Evolutionary conservation across 1,140 invertebrate species (phyloP).

Genomic region (Rhopalosiphum maidis): DNA sequence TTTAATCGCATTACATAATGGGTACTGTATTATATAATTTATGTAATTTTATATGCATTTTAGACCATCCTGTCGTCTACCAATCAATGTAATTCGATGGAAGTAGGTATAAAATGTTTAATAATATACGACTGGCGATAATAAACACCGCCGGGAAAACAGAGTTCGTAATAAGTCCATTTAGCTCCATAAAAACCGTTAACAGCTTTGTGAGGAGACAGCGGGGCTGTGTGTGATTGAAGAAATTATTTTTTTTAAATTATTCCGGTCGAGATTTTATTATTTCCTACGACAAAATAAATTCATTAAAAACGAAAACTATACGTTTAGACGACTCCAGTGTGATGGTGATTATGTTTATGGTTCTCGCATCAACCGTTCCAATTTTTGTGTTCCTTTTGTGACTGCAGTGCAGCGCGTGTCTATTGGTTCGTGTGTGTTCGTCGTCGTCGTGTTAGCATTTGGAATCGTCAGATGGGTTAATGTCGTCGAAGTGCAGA

Average conservation of each 20-base stretch:
- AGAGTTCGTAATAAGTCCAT: not conserved
- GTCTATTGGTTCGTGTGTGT: not conserved
- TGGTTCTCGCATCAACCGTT: not conserved
- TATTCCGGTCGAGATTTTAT: slow-evolving; percentile 25
- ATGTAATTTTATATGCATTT: not conserved
- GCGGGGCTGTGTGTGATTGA: not conserved
- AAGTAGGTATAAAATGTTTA: not conserved
- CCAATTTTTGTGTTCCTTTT: not conserved
- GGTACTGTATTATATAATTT: not conserved
- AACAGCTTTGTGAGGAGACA: not conserved
- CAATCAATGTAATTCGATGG: not conserved
- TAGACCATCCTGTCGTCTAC: not conserved
- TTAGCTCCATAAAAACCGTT: slow-evolving; percentile 35
- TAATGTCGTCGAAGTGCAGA: slow-evolving; percentile 41
- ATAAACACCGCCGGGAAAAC: not conserved
- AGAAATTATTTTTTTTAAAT: slow-evolving; percentile 26
- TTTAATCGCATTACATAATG: not conserved
- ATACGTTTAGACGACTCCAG: not conserved
- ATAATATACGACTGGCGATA: not conserved
- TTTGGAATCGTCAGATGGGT: not conserved
- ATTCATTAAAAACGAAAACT: not conserved
- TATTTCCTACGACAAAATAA: slow-evolving; percentile 11
- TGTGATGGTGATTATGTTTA: not conserved
- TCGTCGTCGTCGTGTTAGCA: slow-evolving; percentile 25
- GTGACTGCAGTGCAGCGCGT: not conserved